These are phyloP conservation scores for Lanius ludovicianus DNA, from an alignment of 2,113 vertebrate species.

Conservation along the genomic window DNA sequence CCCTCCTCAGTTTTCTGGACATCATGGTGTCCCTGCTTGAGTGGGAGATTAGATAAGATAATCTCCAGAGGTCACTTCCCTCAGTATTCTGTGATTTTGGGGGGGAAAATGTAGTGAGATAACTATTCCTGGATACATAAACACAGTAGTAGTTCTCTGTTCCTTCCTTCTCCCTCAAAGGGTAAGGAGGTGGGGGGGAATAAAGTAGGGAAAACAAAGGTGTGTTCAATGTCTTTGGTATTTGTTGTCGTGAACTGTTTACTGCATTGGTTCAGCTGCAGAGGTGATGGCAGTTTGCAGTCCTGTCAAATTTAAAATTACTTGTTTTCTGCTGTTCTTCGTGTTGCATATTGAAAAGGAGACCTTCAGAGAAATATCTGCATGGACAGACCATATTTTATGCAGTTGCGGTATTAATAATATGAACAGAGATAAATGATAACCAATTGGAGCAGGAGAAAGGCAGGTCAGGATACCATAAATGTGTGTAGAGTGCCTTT, in stretches of 20 bases:
- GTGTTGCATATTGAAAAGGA: neutral
- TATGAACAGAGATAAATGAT: neutral
- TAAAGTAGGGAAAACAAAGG: neutral
- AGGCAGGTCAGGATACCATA: neutral
- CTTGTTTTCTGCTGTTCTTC: neutral
- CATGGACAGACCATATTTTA: neutral
- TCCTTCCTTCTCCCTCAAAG: neutral
- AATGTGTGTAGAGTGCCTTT: neutral
- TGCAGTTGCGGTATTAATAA: neutral
- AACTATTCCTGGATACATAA: neutral
- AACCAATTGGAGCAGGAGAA: neutral
- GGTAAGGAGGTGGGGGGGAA: accelerated
- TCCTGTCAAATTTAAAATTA: neutral
- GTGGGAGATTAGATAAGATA: neutral
- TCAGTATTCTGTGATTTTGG: neutral
- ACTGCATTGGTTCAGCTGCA: neutral
- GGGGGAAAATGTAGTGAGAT: neutral
- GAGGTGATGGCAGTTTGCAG: neutral
- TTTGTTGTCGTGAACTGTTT: neutral
- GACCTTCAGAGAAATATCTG: neutral
- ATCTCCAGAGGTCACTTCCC: neutral
- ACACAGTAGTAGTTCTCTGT: neutral
- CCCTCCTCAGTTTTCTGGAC: neutral
- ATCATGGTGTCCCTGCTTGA: neutral
- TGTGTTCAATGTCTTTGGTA: neutral